Base-by-base conservation (phyloP, 2,113 vertebrate genomes). In the Epinephelus lanceolatus region DNA sequence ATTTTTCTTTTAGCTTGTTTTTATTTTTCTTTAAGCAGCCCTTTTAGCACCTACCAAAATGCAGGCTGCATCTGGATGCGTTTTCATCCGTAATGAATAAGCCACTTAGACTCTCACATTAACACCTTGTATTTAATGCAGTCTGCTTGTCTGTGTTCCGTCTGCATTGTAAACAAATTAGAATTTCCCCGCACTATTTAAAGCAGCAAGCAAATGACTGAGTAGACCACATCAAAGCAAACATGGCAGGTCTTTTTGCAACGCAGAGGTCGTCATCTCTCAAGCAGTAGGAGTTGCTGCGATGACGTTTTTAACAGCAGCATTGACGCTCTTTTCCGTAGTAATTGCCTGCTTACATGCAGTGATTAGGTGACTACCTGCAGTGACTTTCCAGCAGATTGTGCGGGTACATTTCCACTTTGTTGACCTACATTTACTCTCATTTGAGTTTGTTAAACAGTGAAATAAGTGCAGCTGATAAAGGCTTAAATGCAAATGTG, bases 11-110 rank as follows among this genome's bases (percentile, higher is more conserved):
- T 37, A 12, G 61, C 37, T 61, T 30, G 27, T 72, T 27, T 45
- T 63, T 33, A 14, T 27, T 2, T 37, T 37, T 37, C 33, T 37
- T 37, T 37, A 37, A 9, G 8, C 21, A 45, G 10, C 33, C 27
- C 13, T 49, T 6, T 55, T 11, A 33, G 37, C 45, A 49, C 61
- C 66, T 55, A 59, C 68, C 27, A 8, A 45, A 81, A 13, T 61
- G 40, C 60, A 55, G 15, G 71, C 37, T 60, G 27, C 15, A 4
- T 73, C 56, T 75, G 14, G 55, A 67, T 72, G 45, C 57, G 59
- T 66, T 71, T 33, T 33, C 55, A 30, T 47, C 75, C 37, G 6
- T 5, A n/a, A 45, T 19, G 7, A 45, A 21, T 23, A 63, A 63
- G 12, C 30, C 67, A 33, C n/a, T 62, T 45, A 37, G 10, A 19